These are phyloP conservation scores for Argentina silus DNA, from an alignment of 2,797 vertebrate species.

Conservation along the genomic window DNA sequence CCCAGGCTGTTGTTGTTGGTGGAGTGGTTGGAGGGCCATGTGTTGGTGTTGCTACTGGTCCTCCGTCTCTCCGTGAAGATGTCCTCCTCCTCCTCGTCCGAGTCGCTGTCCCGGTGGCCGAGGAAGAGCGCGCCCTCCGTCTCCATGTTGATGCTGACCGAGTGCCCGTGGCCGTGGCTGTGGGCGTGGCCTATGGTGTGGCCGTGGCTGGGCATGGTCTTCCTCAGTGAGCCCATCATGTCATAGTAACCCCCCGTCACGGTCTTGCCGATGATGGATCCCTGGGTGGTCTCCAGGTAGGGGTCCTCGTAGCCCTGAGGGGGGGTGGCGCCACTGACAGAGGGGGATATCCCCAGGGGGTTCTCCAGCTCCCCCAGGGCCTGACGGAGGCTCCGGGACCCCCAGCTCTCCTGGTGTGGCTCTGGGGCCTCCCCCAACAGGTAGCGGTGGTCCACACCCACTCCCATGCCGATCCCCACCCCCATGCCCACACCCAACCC, in stretches of 20 bases:
- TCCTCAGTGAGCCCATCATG: constrained; percentile 83
- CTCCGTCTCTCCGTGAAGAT: constrained; percentile 74
- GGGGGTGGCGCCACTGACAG: constrained; percentile 55
- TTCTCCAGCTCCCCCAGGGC: constrained; percentile 82
- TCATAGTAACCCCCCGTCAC: constrained; percentile 79
- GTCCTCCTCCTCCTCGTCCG: constrained; percentile 69
- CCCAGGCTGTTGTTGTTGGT: constrained; percentile 77
- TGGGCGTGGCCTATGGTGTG: constrained; percentile 70
- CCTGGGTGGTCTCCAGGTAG: constrained; percentile 70
- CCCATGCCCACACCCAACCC: constrained; percentile 41
- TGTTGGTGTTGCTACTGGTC: constrained; percentile 63
- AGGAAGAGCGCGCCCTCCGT: constrained; percentile 74
- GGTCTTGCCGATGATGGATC: constrained; percentile 60
- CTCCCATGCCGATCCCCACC: background rate
- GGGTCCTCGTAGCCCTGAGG: constrained; percentile 67
- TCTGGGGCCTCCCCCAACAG: constrained; percentile 64
- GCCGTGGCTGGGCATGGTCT: constrained; percentile 76
- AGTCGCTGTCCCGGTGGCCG: constrained; percentile 68
- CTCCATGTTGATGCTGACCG: constrained; percentile 78
- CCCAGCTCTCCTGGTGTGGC: constrained; percentile 78
- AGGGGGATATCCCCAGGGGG: constrained; percentile 79
- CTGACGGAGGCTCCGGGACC: constrained; percentile 75
- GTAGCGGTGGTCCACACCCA: constrained; percentile 64
- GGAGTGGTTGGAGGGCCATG: constrained; percentile 85
- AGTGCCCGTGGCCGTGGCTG: constrained; percentile 76